These are phyloP conservation scores for Ficedula albicollis DNA, from an alignment of 2,797 vertebrate species.

Conservation along the genomic window DNA sequence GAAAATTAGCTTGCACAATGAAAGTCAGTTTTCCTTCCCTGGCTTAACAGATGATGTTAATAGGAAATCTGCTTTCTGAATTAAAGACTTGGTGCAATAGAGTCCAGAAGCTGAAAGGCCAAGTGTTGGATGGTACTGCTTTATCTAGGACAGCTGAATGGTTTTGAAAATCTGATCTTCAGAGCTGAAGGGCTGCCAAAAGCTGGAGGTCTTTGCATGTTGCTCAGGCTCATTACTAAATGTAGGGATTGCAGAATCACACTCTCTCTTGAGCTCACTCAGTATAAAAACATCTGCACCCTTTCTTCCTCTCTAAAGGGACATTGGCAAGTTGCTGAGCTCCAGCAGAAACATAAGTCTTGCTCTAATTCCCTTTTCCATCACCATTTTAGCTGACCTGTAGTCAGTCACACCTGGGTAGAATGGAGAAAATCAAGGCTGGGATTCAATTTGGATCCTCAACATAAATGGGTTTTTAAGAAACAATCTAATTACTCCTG, in stretches of 20 bases:
- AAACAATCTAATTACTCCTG: slow-evolving; percentile 5
- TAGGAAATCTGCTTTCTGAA: neutral
- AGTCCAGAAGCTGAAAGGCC: neutral
- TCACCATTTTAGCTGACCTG: neutral
- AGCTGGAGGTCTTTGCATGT: neutral
- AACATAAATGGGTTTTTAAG: neutral
- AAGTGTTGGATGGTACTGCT: neutral
- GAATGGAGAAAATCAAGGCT: neutral
- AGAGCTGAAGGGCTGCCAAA: neutral
- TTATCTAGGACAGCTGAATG: neutral
- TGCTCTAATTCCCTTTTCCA: neutral
- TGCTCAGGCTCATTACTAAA: neutral
- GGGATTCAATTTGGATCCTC: neutral
- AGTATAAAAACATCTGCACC: neutral
- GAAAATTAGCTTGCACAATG: neutral
- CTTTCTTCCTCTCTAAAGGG: neutral
- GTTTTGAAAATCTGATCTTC: slow-evolving; percentile 12
- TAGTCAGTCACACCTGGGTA: neutral
- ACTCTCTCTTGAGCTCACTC: neutral
- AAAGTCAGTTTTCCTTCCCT: neutral
- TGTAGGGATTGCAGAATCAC: neutral
- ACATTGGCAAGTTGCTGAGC: neutral
- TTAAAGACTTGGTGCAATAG: neutral
- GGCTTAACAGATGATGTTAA: neutral
- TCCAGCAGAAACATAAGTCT: neutral